Conservation (phyloP, 1,140 invertebrate species). For the Centruroides sculpturatus region DNA sequence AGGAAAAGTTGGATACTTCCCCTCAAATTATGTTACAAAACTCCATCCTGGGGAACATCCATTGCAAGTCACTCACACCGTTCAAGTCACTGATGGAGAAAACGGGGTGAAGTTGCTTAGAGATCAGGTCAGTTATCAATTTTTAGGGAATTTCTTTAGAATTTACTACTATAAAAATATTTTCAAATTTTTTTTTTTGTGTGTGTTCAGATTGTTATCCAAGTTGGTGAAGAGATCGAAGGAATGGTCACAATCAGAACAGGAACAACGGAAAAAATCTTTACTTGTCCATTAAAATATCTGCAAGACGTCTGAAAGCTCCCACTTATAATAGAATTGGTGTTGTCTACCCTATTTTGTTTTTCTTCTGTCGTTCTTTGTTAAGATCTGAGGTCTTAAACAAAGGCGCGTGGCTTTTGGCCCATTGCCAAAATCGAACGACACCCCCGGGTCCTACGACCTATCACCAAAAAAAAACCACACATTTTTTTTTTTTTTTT, state of each 20-base stretch:
- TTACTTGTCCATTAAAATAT: constrained; percentile 38
- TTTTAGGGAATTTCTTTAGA: neutral
- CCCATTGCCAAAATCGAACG: too few species aligned
- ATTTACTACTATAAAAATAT: constrained; percentile 1
- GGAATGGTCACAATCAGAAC: constrained; percentile 84
- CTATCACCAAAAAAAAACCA: too few species aligned
- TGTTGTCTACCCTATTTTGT: too few species aligned
- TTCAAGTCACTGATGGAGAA: constrained; percentile 47
- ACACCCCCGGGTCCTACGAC: too few species aligned
- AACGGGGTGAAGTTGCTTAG: constrained; percentile 41
- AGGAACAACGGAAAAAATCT: constrained; percentile 49
- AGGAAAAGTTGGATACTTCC: constrained; percentile 81
- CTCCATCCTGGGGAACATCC: constrained; percentile 75
- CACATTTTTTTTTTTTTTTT: too few species aligned
- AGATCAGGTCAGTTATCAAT: constrained; percentile 41
- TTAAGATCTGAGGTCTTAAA: too few species aligned
- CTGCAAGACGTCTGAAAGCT: constrained; percentile 32
- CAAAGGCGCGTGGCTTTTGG: too few species aligned
- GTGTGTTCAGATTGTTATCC: constrained; percentile 41
- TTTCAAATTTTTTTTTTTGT: too few species aligned
- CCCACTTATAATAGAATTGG: neutral
- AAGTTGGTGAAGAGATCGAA: constrained; percentile 73
- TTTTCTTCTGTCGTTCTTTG: too few species aligned
- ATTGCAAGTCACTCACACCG: constrained; percentile 54
- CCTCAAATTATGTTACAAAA: constrained; percentile 83